phyloP scores from a whole-genome alignment of 2,797 vertebrate species.

The Microctenopoma stevenorrisi region DNA sequence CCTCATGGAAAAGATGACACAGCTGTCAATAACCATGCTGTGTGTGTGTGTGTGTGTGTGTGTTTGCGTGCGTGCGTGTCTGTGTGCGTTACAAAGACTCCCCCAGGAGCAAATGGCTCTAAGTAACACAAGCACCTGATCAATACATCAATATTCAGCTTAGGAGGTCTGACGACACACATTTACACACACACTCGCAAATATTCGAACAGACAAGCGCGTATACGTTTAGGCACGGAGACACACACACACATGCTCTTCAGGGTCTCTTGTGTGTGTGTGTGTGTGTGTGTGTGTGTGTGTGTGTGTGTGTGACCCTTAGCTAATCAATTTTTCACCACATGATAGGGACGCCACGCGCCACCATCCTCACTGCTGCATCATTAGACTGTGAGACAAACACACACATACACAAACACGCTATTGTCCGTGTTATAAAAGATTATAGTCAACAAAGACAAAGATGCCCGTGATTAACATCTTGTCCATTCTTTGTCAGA shows the following conservation, averaged over 20 bases:
- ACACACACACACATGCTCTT: constrained; percentile 43
- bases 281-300: constrained; percentile 67
- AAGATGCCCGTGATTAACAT: constrained; percentile 74
- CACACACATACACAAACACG: constrained; percentile 25
- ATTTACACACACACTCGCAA: constrained; percentile 48
- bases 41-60: constrained; percentile 26
- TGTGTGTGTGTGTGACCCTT: constrained; percentile 76
- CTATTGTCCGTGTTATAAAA: constrained; percentile 61
- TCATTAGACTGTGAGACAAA: constrained; percentile 70
- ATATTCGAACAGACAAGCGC: constrained; percentile 42
- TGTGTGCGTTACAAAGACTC: constrained; percentile 67
- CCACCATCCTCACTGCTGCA: constrained; percentile 71
- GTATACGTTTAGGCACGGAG: constrained; percentile 27
- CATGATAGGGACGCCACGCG: constrained; percentile 81
- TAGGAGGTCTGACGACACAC: constrained; percentile 81
- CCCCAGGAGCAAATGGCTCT: constrained; percentile 82
- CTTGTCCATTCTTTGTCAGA: constrained; percentile 57
- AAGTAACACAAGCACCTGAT: constrained; percentile 83
- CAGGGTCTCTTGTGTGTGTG: constrained; percentile 60
- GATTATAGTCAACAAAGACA: constrained; percentile 70
- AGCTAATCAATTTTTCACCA: constrained; percentile 80
- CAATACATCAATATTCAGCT: constrained; percentile 89
- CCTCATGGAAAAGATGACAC: constrained; percentile 79
- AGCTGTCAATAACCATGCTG: constrained; percentile 73
- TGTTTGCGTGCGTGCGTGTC: constrained; percentile 36